phyloP scores from a whole-genome alignment of 1,140 invertebrate genomes.

The Ganaspis sp. region DNA sequence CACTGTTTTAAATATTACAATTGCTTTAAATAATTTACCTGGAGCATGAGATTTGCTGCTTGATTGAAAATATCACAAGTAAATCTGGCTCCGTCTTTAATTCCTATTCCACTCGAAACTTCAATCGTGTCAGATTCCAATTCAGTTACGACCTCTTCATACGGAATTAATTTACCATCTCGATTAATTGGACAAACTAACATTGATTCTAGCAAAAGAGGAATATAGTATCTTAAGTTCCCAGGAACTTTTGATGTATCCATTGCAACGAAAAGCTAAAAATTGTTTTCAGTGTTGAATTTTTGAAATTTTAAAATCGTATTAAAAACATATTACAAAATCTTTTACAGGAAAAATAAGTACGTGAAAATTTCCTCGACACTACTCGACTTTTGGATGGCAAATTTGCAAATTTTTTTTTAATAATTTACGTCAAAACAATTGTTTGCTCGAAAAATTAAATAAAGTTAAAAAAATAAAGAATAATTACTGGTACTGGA shows the following conservation, averaged over 20 bases:
- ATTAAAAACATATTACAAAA: too few species aligned
- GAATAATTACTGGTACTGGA: too few species aligned
- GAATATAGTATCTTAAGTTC: slow-evolving; percentile 82
- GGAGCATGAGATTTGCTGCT: slow-evolving; percentile 77
- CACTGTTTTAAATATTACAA: slow-evolving; percentile 32
- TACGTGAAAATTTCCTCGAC: too few species aligned
- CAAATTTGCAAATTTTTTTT: too few species aligned
- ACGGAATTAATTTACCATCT: slow-evolving; percentile 78
- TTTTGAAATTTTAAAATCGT: too few species aligned
- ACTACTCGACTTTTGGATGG: too few species aligned
- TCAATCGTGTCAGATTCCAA: slow-evolving; percentile 85
- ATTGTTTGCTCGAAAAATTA: too few species aligned
- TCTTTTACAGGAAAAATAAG: too few species aligned
- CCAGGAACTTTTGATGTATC: slow-evolving; percentile 82
- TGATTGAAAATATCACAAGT: slow-evolving; percentile 81
- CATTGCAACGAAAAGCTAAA: slow-evolving; percentile 81
- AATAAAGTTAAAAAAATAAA: too few species aligned
- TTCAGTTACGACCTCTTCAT: slow-evolving; percentile 86
- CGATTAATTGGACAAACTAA: slow-evolving; percentile 81
- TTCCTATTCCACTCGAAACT: slow-evolving; percentile 79
- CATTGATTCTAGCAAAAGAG: slow-evolving; percentile 83
- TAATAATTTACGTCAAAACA: too few species aligned
- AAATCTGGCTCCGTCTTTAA: slow-evolving; percentile 77
- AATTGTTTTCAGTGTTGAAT: slow-evolving; percentile 27
- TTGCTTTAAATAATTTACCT: slow-evolving; percentile 66